Conservation (phyloP, 37 sponge, comb jelly and placozoan species). For the Tethya wilhelma region DNA sequence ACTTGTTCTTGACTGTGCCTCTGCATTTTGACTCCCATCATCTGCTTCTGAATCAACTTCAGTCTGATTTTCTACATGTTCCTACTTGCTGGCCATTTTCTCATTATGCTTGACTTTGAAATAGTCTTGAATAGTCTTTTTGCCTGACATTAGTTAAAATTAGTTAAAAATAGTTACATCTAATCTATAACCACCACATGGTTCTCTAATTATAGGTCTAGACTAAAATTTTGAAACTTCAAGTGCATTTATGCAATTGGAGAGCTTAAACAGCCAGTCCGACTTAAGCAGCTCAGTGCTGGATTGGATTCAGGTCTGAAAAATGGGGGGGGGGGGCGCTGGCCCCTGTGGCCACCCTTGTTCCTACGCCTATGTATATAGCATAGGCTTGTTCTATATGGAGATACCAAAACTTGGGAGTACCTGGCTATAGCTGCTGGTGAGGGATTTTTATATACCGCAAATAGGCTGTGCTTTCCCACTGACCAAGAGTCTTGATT, state of each 20-base stretch:
- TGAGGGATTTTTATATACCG: constrained; percentile 28
- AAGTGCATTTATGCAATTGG: too few species aligned
- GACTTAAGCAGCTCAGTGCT: too few species aligned
- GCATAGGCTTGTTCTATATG: too few species aligned
- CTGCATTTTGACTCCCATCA: constrained; percentile 12
- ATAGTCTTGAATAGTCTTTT: background rate
- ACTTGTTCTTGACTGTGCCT: background rate
- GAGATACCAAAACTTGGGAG: background rate
- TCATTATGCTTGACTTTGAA: constrained; percentile 10
- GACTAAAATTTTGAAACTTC: constrained; percentile 5
- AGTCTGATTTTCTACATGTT: background rate
- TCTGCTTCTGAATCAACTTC: constrained; percentile 8
- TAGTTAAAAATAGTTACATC: too few species aligned
- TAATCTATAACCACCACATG: too few species aligned
- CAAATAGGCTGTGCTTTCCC: constrained; percentile 34
- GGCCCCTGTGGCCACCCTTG: too few species aligned
- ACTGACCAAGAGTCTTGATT: constrained; percentile 33
- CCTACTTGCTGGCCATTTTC: constrained; percentile 1
- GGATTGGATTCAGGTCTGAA: too few species aligned
- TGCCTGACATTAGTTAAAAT: background rate
- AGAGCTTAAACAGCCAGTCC: too few species aligned
- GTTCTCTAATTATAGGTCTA: constrained; percentile 17
- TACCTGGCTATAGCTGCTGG: constrained; percentile 20
- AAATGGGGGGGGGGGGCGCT: too few species aligned
- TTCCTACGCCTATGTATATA: too few species aligned